Conservation (phyloP, 53 echinoderm and acorn worm genomes). For the Holothuria scabra region DNA sequence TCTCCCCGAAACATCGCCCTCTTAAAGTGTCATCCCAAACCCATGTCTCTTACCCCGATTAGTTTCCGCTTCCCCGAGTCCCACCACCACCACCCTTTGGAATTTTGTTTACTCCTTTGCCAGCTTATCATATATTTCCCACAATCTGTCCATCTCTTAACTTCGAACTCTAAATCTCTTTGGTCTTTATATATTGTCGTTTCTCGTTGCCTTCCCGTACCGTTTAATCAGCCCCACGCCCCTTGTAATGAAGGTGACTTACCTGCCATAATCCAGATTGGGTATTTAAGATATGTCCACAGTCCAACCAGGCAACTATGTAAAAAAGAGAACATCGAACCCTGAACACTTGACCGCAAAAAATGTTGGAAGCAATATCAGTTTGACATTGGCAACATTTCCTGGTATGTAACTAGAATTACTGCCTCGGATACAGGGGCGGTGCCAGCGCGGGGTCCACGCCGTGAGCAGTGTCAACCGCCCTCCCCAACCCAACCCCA, state of each 20-base stretch:
- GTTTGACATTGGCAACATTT: neutral
- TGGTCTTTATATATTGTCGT: neutral
- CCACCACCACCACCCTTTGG: no score
- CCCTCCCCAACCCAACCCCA: neutral
- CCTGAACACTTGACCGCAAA: slow-evolving; percentile 13
- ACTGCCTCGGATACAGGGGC: slow-evolving; percentile 7
- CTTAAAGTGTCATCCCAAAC: no score
- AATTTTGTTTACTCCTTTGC: no score
- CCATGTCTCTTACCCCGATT: no score
- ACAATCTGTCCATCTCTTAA: neutral
- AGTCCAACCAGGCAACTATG: slow-evolving; percentile 12
- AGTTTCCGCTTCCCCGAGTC: no score
- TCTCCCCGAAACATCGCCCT: no score
- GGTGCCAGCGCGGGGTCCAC: neutral
- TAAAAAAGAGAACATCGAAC: neutral
- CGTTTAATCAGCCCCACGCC: no score
- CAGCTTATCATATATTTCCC: neutral
- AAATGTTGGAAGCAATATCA: slow-evolving; percentile 11
- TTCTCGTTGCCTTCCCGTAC: no score
- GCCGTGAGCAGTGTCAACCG: neutral
- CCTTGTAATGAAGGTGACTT: neutral
- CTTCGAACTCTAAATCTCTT: neutral
- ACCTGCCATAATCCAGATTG: slow-evolving; percentile 12
- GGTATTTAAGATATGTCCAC: neutral
- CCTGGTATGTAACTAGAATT: slow-evolving; percentile 8